Base-by-base conservation (phyloP, 2,113 vertebrate genomes). In the Aleadryas rufinucha region DNA sequence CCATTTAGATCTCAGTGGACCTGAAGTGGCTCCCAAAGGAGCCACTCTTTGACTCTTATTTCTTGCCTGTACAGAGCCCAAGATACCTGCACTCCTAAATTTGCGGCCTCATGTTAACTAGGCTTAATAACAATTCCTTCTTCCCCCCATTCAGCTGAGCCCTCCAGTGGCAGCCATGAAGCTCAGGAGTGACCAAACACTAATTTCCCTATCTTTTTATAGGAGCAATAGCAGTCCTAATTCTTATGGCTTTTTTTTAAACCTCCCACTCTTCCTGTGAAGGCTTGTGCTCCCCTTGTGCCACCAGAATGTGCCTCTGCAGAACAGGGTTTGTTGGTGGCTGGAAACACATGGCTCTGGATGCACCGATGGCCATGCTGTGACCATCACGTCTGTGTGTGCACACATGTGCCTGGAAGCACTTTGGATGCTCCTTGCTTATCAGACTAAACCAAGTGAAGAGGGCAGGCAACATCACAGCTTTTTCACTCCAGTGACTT, bases 391-490 rank as follows among this genome's bases (percentile, higher is more conserved):
- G 0, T 82, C 61, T 54, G 14, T 26, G 35, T 11, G 44, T 4
- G 2, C 28, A 14, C 1, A 2, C 0, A 0, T 0, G 1, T 19
- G 56, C 61, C 83, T 74, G 47, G 66, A 69, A 66, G 22, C 7
- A 9, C 21, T 68, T 33, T 13, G 33, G 37, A 53, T 89, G 31
- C 11, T 47, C 49, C 23, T 87, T 87, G 16, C 57, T 64, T 59
- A 54, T 59, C 69, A 82, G 37, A 39, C 39, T 66, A 76, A 75
- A 56, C 37, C 31, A 61, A 87, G 19, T 65, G 19, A 69, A 82
- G 27, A 89, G 16, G 54, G 53, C 63, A 17, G 4, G 33, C 2
- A 3, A 17, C 1, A 4, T 50, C 1, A 1, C 64, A 77, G 77
- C 49, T 87, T 93, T 95, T 93, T 76, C 41, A 52, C 28, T 66